Percentiles rank a stretch among this genome's conserved stretches.
Evolutionary conservation across 2,888 invertebrate species (phyloP).

Genomic region (Drosophila emarginata): DNA sequence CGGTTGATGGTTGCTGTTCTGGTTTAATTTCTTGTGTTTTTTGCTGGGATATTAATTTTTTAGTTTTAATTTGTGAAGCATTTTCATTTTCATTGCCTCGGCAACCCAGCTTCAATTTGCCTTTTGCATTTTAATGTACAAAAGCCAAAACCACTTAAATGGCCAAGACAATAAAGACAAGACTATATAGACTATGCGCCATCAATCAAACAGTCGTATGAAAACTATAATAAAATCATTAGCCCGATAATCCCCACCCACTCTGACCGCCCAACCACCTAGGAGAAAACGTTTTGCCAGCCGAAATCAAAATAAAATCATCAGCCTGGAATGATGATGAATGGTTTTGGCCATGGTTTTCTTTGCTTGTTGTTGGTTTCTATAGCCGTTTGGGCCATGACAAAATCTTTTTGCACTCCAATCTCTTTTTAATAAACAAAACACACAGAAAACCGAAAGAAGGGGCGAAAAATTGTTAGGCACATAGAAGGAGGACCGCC

Average conservation of each 20-base stretch:
- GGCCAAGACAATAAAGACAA: conserved; percentile 1
- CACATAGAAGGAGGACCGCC: not conserved
- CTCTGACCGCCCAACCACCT: conserved; percentile 29
- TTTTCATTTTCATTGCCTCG: conserved; percentile 23
- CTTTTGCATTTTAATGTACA: conserved; percentile 50
- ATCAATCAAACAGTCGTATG: conserved; percentile 66
- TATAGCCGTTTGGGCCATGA: conserved; percentile 52
- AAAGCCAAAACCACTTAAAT: conserved; percentile 54
- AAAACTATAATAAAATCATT: conserved; percentile 76
- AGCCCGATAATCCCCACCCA: conserved; percentile 72
- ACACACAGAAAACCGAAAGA: conserved; percentile 27
- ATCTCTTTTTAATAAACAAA: conserved; percentile 75
- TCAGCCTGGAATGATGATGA: conserved; percentile 73
- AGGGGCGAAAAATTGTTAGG: too few species aligned
- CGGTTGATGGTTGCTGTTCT: not conserved
- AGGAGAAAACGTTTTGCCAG: conserved; percentile 5
- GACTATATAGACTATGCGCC: conserved; percentile 23
- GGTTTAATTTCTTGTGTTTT: not conserved
- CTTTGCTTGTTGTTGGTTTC: conserved; percentile 15
- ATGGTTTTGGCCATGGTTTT: conserved; percentile 43
- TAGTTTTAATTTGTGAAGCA: conserved; percentile 46
- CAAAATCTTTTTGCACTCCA: conserved; percentile 63
- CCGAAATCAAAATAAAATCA: conserved; percentile 6
- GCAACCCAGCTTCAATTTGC: conserved; percentile 52
- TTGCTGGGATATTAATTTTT: not conserved